phyloP scores from a whole-genome alignment of 2,113 vertebrate genomes.

The Crotophaga sulcirostris region DNA sequence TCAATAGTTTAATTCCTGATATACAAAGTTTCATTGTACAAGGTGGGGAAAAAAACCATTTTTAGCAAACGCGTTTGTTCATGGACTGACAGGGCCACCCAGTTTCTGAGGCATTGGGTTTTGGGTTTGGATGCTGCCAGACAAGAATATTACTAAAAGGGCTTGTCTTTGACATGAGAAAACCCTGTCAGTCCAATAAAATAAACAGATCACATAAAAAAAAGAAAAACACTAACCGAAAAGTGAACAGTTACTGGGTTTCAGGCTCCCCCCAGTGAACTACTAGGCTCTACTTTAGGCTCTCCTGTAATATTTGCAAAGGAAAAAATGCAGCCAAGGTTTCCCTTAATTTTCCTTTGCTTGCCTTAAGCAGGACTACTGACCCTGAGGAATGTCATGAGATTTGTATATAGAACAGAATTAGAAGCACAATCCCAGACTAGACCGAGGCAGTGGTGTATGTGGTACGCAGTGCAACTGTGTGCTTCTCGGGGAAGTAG shows the following conservation, averaged over 20 bases:
- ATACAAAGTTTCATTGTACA: neutral
- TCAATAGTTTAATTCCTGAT: conserved; percentile 20
- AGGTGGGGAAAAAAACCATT: neutral
- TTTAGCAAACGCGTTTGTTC: conserved; percentile 4
- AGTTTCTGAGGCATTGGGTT: neutral
- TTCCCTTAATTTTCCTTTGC: neutral
- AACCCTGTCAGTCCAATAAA: neutral
- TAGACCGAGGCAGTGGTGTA: rapidly evolving
- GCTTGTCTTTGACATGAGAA: neutral
- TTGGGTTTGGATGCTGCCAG: neutral
- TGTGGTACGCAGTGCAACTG: neutral
- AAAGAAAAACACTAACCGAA: neutral
- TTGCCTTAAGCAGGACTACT: neutral
- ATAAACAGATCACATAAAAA: neutral
- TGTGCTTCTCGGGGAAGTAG: neutral
- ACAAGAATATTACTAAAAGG: neutral
- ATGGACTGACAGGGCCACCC: conserved; percentile 13
- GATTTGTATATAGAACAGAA: neutral
- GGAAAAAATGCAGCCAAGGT: neutral
- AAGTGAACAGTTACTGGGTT: neutral
- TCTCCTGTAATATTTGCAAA: neutral
- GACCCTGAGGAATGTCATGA: neutral
- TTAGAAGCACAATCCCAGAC: neutral
- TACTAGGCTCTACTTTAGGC: neutral
- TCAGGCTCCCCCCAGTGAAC: neutral